Percentiles rank a stretch among this genome's conserved stretches.
phyloP scores from a whole-genome alignment of 2,888 invertebrate species.

The Vandiemenella viatica region DNA sequence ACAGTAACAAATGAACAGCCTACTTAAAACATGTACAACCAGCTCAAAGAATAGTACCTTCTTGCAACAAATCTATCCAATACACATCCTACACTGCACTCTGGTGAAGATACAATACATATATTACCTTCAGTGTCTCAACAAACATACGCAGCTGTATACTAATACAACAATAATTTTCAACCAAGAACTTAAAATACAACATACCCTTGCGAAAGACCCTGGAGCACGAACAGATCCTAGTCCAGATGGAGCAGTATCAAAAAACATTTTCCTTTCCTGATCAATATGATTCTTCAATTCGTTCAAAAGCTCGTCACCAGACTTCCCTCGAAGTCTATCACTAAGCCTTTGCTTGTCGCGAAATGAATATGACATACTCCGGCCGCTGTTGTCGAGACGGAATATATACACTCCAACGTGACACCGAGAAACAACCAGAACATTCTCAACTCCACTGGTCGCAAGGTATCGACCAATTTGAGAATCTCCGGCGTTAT shows the following conservation, averaged over 20 bases:
- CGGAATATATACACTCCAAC: neutral
- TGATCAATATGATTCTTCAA: conserved; percentile 22
- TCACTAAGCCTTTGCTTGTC: conserved; percentile 23
- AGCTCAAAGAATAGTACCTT: no score
- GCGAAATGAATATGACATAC: conserved; percentile 22
- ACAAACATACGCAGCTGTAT: no score
- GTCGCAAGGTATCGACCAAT: no score
- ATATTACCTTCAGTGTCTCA: no score
- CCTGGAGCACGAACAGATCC: conserved; percentile 15
- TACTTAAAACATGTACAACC: no score
- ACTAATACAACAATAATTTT: no score
- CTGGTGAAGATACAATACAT: no score
- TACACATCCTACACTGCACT: no score
- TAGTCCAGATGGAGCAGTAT: conserved; percentile 18
- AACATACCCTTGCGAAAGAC: conserved; percentile 21
- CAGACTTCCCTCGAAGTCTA: conserved; percentile 21
- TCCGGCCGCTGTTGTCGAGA: neutral
- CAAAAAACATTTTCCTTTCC: conserved; percentile 22
- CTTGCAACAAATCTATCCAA: no score
- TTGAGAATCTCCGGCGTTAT: no score
- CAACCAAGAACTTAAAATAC: neutral
- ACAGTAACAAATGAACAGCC: no score
- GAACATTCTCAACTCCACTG: neutral
- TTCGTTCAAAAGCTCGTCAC: conserved; percentile 24
- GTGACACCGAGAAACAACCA: neutral